Base-by-base conservation (phyloP, 2,797 vertebrate genomes). In the Rhinogobio ventralis region DNA sequence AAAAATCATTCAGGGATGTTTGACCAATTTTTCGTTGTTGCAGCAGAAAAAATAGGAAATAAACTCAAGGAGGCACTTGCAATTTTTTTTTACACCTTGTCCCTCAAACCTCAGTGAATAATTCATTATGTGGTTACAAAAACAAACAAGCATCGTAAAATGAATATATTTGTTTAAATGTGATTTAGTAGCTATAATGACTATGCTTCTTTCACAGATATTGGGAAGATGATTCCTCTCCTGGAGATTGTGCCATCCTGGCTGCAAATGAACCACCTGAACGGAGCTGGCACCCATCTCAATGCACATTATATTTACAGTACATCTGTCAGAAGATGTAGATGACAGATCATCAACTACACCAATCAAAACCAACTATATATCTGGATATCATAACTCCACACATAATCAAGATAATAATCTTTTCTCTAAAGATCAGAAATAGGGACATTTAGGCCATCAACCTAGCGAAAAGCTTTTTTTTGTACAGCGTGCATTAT, bases 241-340 rank as follows among this genome's bases (percentile, higher is more conserved):
- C 0, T 0, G 90, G 79, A 4, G 64, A 91, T 0, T 96, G 95
- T 84, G 94, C 57, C 30, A 13, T 90, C 6, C 86, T 96, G 62
- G 36, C 0, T 8, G 87, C 75, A 13, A 7, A 5, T 0, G 1
- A 0, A 0, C n/a, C 46, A 7, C 0, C 5, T 7, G 19, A 74
- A 30, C 88, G 23, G 45, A 95, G 90, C 92, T 95, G 94, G 95
- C 0, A 14, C 0, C 72, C 0, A 30, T 53, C 7, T 28, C 1
- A 45, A 8, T 89, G 89, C 49, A 1, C 2, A 10, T 14, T 73
- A 5, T 0, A 23, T 36, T 74, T 83, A 17, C 92, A 93, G 84
- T 95, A 89, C 92, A 94, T 96, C 91, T 96, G 95, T 83, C 91
- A 95, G 86, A 69, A 72, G 42, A 64, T 62, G 20, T 79, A 79